A percentile compares a stretch with the other conserved stretches of the same genome.
phyloP scores from a whole-genome alignment of 2,113 vertebrate genomes.

The Hoplias malabaricus region DNA sequence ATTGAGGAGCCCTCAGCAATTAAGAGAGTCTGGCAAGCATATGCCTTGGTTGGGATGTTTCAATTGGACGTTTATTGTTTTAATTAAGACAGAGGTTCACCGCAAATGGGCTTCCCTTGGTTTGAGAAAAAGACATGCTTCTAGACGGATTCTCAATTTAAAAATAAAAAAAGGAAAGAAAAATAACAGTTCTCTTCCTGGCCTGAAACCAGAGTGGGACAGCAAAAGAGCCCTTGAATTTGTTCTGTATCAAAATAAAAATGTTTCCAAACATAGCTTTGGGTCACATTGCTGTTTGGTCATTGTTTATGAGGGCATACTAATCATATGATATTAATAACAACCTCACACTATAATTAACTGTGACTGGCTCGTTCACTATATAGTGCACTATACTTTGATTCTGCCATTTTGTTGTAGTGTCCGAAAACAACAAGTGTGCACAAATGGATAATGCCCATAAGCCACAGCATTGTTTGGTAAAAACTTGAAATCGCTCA shows the following conservation, averaged over 20 bases:
- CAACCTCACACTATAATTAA: too few relatives aligned
- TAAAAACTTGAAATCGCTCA: too few relatives aligned
- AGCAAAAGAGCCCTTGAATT: slow-evolving; percentile 19
- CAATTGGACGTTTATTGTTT: slow-evolving; percentile 56
- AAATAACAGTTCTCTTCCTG: slow-evolving; percentile 40
- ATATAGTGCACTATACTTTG: too few relatives aligned
- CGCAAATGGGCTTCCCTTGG: slow-evolving; percentile 56
- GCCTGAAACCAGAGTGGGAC: too few relatives aligned
- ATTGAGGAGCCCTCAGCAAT: slow-evolving; percentile 37
- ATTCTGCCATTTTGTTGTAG: too few relatives aligned
- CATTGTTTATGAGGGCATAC: too few relatives aligned
- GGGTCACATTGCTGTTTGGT: not conserved
- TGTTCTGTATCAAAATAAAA: slow-evolving; percentile 42
- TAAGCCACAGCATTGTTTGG: too few relatives aligned
- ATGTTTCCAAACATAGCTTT: slow-evolving; percentile 7
- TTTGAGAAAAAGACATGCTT: slow-evolving; percentile 45
- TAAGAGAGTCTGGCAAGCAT: slow-evolving; percentile 51
- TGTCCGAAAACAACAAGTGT: too few relatives aligned
- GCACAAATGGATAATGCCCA: too few relatives aligned
- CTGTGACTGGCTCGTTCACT: too few relatives aligned
- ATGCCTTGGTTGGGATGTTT: slow-evolving; percentile 52
- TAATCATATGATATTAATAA: not conserved
- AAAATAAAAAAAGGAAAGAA: too few relatives aligned
- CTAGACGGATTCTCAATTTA: slow-evolving; percentile 43
- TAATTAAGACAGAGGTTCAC: slow-evolving; percentile 58